Base-by-base conservation (phyloP, 2,113 vertebrate genomes). In the Hypocryptadius cinnamomeus region DNA sequence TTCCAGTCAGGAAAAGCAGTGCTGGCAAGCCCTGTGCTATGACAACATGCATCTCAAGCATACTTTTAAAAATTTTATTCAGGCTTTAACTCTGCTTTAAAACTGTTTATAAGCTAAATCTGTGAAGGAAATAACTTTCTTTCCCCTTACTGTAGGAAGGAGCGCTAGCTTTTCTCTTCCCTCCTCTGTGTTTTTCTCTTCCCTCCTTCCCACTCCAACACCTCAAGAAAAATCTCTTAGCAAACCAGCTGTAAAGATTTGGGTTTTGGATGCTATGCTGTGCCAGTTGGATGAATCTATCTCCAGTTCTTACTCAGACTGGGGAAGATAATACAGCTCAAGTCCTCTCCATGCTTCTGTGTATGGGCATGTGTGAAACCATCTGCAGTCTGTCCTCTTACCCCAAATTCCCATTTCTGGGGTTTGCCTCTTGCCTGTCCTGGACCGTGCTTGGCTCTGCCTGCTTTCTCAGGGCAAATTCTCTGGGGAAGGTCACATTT, bases 101-200 rank as follows among this genome's bases (percentile, higher is more conserved):
- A 87, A 48, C 65, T 81, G 78, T 84, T 92, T 70, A 61, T 89
- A 63, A 85, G 61, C 74, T n/a, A 28, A 56, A 85, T 80, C 64
- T 87, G 70, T 69, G 79, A 91, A 89, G 70, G 92, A 89, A 93
- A 56, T 79, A 48, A 64, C 73, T 85, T 85, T 82, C 37, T 64
- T 8, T 93, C 44, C 59, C 30, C 21, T 77, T 72, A 40, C 84
- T 78, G 63, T 80, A 60, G 85, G 85, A 95, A 88, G 69, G 72
- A 90, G 65, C 0, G 3, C 87, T 92, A 90, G 63, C 70, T 92
- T 39, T 84, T 91, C n/a, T 81, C 17, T 37, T 60, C 57, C 35
- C 37, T 94, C 63, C 85, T 90, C 70, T 92, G 39, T 93, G 51
- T 63, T 81, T 91, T 94, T 82, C 56, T 90, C 59, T 84, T 93